These are phyloP conservation scores for Epinotia demarniana DNA, from an alignment of 2,888 invertebrate genomes.

Conservation along the genomic window DNA sequence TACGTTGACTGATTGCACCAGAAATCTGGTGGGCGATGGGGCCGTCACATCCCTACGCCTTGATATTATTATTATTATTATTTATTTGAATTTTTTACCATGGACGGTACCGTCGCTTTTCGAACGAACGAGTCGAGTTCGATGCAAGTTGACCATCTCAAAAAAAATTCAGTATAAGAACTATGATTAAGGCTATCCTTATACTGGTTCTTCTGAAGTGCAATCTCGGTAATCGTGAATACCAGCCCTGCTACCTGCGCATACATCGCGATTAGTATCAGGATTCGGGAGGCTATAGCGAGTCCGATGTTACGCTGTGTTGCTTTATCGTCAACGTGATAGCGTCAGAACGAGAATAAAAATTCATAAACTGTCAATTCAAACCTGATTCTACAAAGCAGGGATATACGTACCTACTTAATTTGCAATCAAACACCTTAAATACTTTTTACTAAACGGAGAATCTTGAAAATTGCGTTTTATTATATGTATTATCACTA, in stretches of 20 bases:
- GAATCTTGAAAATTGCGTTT: neutral
- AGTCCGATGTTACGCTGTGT: slow-evolving; percentile 71
- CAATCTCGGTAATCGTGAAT: neutral
- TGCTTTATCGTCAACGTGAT: slow-evolving; percentile 76
- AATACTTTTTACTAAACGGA: neutral
- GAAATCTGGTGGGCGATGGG: too few species aligned
- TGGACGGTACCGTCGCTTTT: too few species aligned
- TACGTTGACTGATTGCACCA: too few species aligned
- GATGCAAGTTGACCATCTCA: too few species aligned
- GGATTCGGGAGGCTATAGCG: slow-evolving; percentile 60
- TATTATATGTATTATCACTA: too few species aligned
- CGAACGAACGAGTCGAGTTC: too few species aligned
- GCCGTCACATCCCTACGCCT: too few species aligned
- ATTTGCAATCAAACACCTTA: neutral
- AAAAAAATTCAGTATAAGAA: too few species aligned
- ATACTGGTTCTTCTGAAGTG: neutral
- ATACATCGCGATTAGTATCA: slow-evolving; percentile 59
- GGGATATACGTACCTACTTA: neutral
- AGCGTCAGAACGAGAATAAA: slow-evolving; percentile 51
- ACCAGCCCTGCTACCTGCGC: slow-evolving; percentile 58
- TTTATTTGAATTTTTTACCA: too few species aligned
- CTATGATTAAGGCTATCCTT: neutral
- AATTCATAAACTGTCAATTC: slow-evolving; percentile 12
- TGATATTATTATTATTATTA: too few species aligned
- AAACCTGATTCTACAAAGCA: neutral